phyloP scores from a whole-genome alignment of 2,113 vertebrate genomes.

The Pangasianodon gigas region DNA sequence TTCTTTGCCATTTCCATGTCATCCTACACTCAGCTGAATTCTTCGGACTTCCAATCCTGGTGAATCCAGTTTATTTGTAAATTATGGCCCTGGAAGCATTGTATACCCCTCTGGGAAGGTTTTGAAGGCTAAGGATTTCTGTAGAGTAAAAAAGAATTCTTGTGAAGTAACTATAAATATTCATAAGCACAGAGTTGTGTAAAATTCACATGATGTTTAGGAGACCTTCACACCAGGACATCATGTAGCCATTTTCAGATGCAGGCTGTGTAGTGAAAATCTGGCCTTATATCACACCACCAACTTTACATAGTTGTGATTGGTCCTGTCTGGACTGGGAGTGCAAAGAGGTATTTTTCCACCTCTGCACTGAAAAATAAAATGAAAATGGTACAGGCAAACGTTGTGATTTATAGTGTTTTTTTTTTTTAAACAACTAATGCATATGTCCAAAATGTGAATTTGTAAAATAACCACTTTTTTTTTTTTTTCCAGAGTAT shows the following conservation, averaged over 20 bases:
- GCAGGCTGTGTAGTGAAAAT: neutral
- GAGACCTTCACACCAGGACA: neutral
- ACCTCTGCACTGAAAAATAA: neutral
- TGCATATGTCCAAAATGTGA: neutral
- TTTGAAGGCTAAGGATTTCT: neutral
- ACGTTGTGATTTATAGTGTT: neutral
- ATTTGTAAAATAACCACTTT: neutral
- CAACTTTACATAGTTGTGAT: neutral
- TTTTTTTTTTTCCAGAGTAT: neutral
- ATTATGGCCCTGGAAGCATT: neutral
- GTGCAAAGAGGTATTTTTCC: neutral
- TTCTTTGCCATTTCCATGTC: neutral
- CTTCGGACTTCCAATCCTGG: neutral
- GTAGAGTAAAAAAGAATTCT: neutral
- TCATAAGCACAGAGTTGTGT: neutral
- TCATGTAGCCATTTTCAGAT: neutral
- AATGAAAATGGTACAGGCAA: slow-evolving; percentile 1
- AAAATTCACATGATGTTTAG: neutral
- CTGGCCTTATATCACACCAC: neutral
- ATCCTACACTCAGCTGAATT: neutral
- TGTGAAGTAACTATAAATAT: neutral
- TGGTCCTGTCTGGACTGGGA: neutral
- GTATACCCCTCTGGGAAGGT: neutral
- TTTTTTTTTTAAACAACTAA: neutral
- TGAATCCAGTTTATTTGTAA: neutral